Percentiles rank a stretch among this genome's conserved stretches.
Conservation (phyloP, 1,140 invertebrate species). For the Lutraria rhynchaena region DNA sequence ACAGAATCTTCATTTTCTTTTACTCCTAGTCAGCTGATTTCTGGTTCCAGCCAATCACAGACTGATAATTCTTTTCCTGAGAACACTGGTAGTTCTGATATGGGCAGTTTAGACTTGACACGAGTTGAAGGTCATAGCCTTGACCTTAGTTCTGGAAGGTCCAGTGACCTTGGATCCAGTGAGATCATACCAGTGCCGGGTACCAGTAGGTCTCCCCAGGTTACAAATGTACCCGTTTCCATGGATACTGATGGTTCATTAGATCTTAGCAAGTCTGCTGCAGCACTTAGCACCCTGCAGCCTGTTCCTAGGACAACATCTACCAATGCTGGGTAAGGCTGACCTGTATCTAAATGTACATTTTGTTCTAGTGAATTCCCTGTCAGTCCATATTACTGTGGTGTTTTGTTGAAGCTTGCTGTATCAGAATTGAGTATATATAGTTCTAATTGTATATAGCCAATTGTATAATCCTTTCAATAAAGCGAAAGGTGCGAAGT, state of each 20-base stretch:
- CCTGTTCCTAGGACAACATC: conserved; percentile 6
- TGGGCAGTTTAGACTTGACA: conserved; percentile 28
- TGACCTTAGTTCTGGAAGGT: conserved; percentile 15
- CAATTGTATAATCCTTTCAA: no score
- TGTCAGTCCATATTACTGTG: no score
- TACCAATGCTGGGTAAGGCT: no score
- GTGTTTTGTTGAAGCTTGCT: no score
- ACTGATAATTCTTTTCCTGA: conserved; percentile 21
- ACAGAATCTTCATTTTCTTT: neutral
- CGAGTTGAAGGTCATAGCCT: conserved; percentile 19
- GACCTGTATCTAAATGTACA: no score
- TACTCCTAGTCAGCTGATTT: neutral
- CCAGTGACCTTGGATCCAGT: neutral
- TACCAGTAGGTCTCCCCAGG: neutral
- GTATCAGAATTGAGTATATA: no score
- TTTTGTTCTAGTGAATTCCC: no score
- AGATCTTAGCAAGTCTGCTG: conserved; percentile 49
- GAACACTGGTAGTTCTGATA: conserved; percentile 3
- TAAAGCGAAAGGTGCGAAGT: no score
- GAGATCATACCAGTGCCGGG: neutral
- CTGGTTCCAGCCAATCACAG: conserved; percentile 4
- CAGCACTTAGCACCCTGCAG: conserved; percentile 38
- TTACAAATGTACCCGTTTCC: neutral
- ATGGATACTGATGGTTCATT: conserved; percentile 55
- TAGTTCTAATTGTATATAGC: no score